Percentiles rank a stretch among this genome's conserved stretches.
Evolutionary conservation across 2,888 invertebrate species (phyloP).

Genomic region (Ennomos erosarius): DNA sequence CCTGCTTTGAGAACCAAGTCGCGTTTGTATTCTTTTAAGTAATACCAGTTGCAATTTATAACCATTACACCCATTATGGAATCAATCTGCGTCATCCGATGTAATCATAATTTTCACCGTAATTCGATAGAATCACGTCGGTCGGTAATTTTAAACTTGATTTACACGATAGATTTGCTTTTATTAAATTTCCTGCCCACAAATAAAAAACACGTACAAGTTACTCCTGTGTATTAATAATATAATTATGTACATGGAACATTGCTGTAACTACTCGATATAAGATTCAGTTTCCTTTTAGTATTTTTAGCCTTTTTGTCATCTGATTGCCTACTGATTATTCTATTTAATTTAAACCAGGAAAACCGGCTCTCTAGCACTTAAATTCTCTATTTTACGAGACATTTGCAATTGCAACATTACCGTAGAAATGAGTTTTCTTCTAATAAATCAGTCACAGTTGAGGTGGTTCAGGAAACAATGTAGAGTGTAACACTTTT

Average conservation of each 20-base stretch:
- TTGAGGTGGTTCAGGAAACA: constrained; percentile 28
- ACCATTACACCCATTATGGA: too few relatives aligned
- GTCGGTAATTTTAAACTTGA: constrained; percentile 19
- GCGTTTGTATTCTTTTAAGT: too few relatives aligned
- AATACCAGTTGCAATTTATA: too few relatives aligned
- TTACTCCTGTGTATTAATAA: too few relatives aligned
- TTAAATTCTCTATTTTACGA: constrained; percentile 4
- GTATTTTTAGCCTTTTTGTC: background rate
- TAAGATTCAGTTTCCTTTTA: background rate
- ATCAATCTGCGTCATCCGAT: constrained; percentile 29
- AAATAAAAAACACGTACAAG: background rate
- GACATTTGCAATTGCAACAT: constrained; percentile 17
- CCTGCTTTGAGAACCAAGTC: too few relatives aligned
- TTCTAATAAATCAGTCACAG: constrained; percentile 33
- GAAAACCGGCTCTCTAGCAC: constrained; percentile 3
- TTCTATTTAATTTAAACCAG: background rate
- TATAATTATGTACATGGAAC: too few relatives aligned
- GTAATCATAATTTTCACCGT: constrained; percentile 32
- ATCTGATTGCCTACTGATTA: background rate
- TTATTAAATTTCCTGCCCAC: constrained; percentile 11
- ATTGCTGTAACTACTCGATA: too few relatives aligned
- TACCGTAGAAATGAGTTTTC: constrained; percentile 29
- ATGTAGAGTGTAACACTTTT: constrained; percentile 24
- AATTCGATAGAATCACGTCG: constrained; percentile 36
- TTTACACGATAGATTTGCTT: constrained; percentile 14